These are phyloP conservation scores for Uloborus plumipes DNA, from an alignment of 2,888 invertebrate species.

Conservation along the genomic window DNA sequence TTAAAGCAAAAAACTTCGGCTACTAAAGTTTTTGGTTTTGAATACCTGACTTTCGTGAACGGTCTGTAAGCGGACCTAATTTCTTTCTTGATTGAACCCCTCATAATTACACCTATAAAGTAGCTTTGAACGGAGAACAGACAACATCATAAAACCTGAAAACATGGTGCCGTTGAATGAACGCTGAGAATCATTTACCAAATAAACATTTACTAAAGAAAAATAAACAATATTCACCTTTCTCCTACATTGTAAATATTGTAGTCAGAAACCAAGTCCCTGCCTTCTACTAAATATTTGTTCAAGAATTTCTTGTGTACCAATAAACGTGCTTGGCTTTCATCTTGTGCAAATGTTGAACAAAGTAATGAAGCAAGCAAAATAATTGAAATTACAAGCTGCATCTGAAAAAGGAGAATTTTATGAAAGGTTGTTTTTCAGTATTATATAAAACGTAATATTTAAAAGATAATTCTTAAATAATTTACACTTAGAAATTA, in stretches of 20 bases:
- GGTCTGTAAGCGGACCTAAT: too few relatives aligned
- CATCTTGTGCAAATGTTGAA: slow-evolving; percentile 33
- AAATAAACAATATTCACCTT: slow-evolving; percentile 50
- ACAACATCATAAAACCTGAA: too few relatives aligned
- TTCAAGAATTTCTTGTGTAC: slow-evolving; percentile 81
- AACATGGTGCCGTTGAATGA: too few relatives aligned
- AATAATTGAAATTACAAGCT: slow-evolving; percentile 1
- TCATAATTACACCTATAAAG: too few relatives aligned
- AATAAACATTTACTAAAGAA: background rate
- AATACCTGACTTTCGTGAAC: too few relatives aligned
- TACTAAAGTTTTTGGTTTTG: too few relatives aligned
- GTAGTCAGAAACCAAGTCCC: slow-evolving; percentile 92
- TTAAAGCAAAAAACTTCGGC: too few relatives aligned
- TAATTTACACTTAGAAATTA: too few relatives aligned
- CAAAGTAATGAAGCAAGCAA: slow-evolving; percentile 9
- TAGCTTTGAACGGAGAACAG: too few relatives aligned
- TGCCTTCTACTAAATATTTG: slow-evolving; percentile 94
- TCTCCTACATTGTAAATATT: slow-evolving; percentile 67
- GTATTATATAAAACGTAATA: too few relatives aligned
- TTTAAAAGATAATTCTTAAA: too few relatives aligned
- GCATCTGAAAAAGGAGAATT: slow-evolving; percentile 37
- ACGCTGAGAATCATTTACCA: background rate
- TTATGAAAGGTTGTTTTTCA: background rate
- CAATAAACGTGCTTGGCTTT: slow-evolving; percentile 65
- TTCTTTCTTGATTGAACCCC: too few relatives aligned